Evolutionary conservation across 2,113 vertebrate species (phyloP).

Genomic region (Perca flavescens): DNA sequence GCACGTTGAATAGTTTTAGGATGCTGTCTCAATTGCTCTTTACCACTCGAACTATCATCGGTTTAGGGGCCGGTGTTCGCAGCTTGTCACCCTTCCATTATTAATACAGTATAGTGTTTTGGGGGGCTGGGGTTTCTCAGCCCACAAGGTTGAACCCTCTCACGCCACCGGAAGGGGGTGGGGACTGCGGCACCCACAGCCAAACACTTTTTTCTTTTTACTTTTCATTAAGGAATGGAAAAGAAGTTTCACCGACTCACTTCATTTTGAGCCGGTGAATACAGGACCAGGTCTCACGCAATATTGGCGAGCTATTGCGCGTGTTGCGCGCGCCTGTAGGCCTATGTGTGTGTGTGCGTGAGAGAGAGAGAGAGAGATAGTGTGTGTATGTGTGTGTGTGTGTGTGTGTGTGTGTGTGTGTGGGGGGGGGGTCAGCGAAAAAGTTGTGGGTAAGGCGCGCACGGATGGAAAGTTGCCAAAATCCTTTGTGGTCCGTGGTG

Average conservation of each 20-base stretch:
- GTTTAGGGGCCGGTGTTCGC: slow-evolving; percentile 51
- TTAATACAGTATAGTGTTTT: slow-evolving; percentile 49
- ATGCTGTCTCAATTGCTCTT: slow-evolving; percentile 27
- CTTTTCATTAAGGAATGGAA: slow-evolving; percentile 42
- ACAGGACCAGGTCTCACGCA: slow-evolving; percentile 63
- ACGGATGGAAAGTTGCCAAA: slow-evolving; percentile 60
- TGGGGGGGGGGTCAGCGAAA: background rate
- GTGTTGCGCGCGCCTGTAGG: slow-evolving; percentile 49
- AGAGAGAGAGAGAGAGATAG: slow-evolving; percentile 2
- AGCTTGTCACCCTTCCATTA: slow-evolving; percentile 62
- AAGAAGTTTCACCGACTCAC: background rate
- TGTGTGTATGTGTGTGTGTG: too few relatives aligned
- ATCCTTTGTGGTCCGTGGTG: slow-evolving; percentile 50
- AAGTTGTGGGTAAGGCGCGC: slow-evolving; percentile 46
- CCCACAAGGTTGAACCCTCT: slow-evolving; percentile 63
- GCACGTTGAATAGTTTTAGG: slow-evolving; percentile 15
- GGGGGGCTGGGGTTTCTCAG: slow-evolving; percentile 46
- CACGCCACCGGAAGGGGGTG: slow-evolving; percentile 78
- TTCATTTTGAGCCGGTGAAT: slow-evolving; percentile 1
- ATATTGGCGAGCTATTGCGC: slow-evolving; percentile 69
- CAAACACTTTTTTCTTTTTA: slow-evolving; percentile 1
- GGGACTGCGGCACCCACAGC: slow-evolving; percentile 44
- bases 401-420: too few relatives aligned
- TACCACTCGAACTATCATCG: slow-evolving; percentile 41
- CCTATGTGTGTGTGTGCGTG: background rate